phyloP scores from a whole-genome alignment of 2,113 vertebrate genomes.

The Cavia porcellus region DNA sequence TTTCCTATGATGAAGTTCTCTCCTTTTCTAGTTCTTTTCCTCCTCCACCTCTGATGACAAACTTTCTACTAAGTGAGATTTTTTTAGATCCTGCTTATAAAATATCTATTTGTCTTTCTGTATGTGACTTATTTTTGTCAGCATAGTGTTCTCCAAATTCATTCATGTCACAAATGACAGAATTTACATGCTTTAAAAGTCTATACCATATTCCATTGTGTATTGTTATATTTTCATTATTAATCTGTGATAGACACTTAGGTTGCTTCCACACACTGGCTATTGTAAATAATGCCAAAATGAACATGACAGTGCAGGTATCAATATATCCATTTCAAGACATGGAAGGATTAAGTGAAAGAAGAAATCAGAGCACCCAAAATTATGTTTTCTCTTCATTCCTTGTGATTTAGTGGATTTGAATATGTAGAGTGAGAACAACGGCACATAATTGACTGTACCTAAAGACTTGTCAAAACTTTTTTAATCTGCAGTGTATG shows the following conservation, averaged over 20 bases:
- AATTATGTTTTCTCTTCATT: slow-evolving; percentile 10
- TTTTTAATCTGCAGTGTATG: too few relatives aligned
- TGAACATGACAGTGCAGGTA: not conserved
- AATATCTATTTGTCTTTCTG: not conserved
- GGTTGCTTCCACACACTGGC: not conserved
- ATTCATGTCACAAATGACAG: not conserved
- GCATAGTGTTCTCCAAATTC: not conserved
- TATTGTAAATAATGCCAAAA: not conserved
- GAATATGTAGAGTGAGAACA: not conserved
- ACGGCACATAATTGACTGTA: not conserved
- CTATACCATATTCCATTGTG: not conserved
- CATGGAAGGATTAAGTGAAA: not conserved
- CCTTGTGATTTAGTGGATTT: not conserved
- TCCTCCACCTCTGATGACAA: not conserved
- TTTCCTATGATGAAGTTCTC: not conserved
- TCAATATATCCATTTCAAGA: not conserved
- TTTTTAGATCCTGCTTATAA: not conserved
- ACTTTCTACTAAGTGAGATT: not conserved
- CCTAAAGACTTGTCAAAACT: not conserved
- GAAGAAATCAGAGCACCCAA: not conserved
- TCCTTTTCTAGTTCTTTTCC: not conserved
- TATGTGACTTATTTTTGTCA: not conserved
- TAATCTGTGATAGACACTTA: not conserved
- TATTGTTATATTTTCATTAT: not conserved
- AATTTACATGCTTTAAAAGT: not conserved